A percentile compares a stretch with the other conserved stretches of the same genome.
phyloP scores from a whole-genome alignment of 2,888 invertebrate genomes.

The Trachelus stipa region DNA sequence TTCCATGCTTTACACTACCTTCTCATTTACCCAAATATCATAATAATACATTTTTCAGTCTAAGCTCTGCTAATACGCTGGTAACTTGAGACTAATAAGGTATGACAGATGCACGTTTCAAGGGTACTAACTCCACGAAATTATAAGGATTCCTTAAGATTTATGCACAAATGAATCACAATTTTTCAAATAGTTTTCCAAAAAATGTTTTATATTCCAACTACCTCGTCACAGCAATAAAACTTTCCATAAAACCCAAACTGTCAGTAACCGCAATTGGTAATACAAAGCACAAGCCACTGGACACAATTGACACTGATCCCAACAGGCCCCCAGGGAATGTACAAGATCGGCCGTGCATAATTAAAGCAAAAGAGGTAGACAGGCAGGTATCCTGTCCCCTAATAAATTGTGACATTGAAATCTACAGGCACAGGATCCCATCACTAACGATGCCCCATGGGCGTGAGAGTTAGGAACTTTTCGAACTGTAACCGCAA shows the following conservation, averaged over 20 bases:
- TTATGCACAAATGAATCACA: slow-evolving; percentile 39
- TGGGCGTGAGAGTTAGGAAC: slow-evolving; percentile 22
- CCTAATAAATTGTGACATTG: slow-evolving; percentile 51
- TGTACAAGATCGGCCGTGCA: slow-evolving; percentile 35
- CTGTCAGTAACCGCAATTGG: not conserved
- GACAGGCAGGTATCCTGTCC: slow-evolving; percentile 1
- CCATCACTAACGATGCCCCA: slow-evolving; percentile 35
- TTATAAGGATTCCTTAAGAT: slow-evolving; percentile 38
- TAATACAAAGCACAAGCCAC: not conserved
- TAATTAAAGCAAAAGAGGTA: slow-evolving; percentile 42
- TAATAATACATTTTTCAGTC: slow-evolving; percentile 4
- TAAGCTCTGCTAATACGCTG: slow-evolving; percentile 25
- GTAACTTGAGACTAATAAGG: slow-evolving; percentile 46
- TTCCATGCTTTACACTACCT: not conserved
- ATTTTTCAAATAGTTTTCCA: slow-evolving; percentile 27
- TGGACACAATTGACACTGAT: not conserved
- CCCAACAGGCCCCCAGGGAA: not conserved
- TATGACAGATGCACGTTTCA: slow-evolving; percentile 41
- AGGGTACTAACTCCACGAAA: slow-evolving; percentile 29
- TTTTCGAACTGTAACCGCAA: slow-evolving; percentile 41
- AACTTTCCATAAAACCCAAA: not conserved
- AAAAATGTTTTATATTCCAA: not conserved
- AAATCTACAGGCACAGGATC: slow-evolving; percentile 43
- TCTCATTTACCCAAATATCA: not conserved
- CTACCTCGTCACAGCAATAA: not conserved